Percentiles rank a stretch among this genome's conserved stretches.
Evolutionary conservation across 30 jellyfish, hydroid and myxozoan genomes (phyloP).

Genomic region (Chironex yamaguchii): DNA sequence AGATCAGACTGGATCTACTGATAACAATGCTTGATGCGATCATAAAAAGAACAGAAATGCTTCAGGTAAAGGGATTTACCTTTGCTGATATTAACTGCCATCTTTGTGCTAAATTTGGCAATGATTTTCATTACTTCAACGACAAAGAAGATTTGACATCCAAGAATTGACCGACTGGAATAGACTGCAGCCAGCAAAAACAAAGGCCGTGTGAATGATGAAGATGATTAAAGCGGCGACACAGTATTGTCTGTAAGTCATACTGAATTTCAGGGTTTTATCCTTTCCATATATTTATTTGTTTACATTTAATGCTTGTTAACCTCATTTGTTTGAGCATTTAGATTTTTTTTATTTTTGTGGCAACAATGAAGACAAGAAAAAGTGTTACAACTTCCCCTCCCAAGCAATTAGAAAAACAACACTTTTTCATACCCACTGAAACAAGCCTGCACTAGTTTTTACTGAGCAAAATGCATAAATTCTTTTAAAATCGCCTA

Average conservation of each 20-base stretch:
- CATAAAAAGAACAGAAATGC: background rate
- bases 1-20: constrained; percentile 24
- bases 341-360: background rate
- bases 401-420: constrained; percentile 9
- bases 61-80: constrained; percentile 1
- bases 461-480: background rate
- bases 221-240: background rate
- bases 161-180: constrained; percentile 4
- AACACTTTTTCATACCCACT: background rate
- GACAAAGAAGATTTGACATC: constrained; percentile 23
- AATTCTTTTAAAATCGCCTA: too few relatives aligned
- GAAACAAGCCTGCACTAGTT: constrained; percentile 21
- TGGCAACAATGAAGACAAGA: too few relatives aligned
- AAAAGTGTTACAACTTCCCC: constrained; percentile 23
- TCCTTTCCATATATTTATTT: background rate
- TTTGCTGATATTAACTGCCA: constrained; percentile 41
- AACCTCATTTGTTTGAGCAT: constrained; percentile 10
- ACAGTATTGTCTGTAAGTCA: background rate
- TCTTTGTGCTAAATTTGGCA: constrained; percentile 18
- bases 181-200: constrained; percentile 25
- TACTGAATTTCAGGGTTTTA: background rate
- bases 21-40: constrained; percentile 19
- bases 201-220: constrained; percentile 29
- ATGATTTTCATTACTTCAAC: constrained; percentile 4
- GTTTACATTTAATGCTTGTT: background rate